These are phyloP conservation scores for Andricus curvator DNA, from an alignment of 2,888 invertebrate genomes.

Conservation along the genomic window DNA sequence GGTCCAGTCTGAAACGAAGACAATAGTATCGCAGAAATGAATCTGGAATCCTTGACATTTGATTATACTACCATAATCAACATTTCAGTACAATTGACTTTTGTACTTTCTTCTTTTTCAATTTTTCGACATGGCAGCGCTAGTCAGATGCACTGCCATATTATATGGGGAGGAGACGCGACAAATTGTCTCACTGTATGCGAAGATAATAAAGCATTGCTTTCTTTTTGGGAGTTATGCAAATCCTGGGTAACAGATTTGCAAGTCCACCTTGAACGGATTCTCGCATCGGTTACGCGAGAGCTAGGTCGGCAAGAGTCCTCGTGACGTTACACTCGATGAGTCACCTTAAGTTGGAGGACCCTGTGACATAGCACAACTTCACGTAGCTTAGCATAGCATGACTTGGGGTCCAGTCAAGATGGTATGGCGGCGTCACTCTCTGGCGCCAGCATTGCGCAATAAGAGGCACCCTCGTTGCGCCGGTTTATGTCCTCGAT, in stretches of 20 bases:
- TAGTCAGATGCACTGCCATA: too few relatives aligned
- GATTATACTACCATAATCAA: too few relatives aligned
- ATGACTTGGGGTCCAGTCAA: conserved; percentile 70
- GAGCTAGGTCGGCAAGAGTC: conserved; percentile 70
- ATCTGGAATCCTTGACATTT: not conserved
- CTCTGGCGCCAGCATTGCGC: conserved; percentile 75
- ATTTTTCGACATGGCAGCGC: too few relatives aligned
- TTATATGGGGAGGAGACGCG: too few relatives aligned
- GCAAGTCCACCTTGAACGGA: conserved; percentile 70
- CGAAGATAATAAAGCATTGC: not conserved
- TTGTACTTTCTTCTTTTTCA: too few relatives aligned
- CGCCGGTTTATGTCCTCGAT: conserved; percentile 9
- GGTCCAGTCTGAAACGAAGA: not conserved
- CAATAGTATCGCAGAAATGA: not conserved
- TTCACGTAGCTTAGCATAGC: conserved; percentile 55
- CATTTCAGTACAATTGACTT: too few relatives aligned
- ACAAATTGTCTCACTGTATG: not conserved
- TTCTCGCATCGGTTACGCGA: conserved; percentile 55
- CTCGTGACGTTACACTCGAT: conserved; percentile 44
- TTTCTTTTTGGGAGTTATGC: not conserved
- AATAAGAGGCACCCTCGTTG: conserved; percentile 64
- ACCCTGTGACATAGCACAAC: not conserved
- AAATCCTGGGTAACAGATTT: conserved; percentile 16
- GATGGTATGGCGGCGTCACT: conserved; percentile 65
- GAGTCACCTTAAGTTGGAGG: not conserved